Percentiles rank a stretch among this genome's conserved stretches.
Evolutionary conservation across 2,888 invertebrate genomes (phyloP).

Genomic region (Xanthorhoe spadicearia): DNA sequence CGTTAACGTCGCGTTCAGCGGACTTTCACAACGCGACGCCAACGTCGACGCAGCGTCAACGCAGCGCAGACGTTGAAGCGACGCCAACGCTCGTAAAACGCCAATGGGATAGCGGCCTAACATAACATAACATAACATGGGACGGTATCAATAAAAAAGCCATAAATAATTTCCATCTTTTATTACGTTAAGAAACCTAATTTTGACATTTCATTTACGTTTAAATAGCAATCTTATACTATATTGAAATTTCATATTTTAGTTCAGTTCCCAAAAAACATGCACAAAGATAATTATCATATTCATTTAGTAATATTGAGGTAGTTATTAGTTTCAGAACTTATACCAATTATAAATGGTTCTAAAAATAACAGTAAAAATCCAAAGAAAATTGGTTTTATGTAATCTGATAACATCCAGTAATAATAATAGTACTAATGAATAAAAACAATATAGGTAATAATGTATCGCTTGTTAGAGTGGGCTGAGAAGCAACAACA

Average conservation of each 20-base stretch:
- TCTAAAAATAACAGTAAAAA: conserved; percentile 78
- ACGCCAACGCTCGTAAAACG: too few relatives aligned
- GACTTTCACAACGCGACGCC: too few relatives aligned
- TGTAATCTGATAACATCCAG: conserved; percentile 54
- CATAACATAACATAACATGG: neutral
- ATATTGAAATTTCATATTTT: conserved; percentile 76
- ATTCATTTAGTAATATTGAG: conserved; percentile 84
- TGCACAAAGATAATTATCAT: conserved; percentile 84
- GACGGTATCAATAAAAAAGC: conserved; percentile 43
- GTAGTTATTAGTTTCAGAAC: conserved; percentile 85
- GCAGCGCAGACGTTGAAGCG: too few relatives aligned
- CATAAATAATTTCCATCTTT: conserved; percentile 63
- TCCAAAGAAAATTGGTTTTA: conserved; percentile 61
- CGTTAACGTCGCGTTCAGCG: too few relatives aligned
- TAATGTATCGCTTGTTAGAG: conserved; percentile 65
- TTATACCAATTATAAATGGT: conserved; percentile 83
- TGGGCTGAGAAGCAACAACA: conserved; percentile 69
- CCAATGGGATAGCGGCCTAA: too few relatives aligned
- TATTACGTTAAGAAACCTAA: conserved; percentile 84
- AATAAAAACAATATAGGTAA: conserved; percentile 59
- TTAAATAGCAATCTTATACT: conserved; percentile 82
- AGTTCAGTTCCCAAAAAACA: conserved; percentile 81
- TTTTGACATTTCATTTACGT: conserved; percentile 81
- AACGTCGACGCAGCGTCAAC: too few relatives aligned
- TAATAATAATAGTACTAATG: conserved; percentile 53